These are phyloP conservation scores for Isaurus tuberculatus DNA, from an alignment of 92 coral and sea anemone species.

Conservation along the genomic window DNA sequence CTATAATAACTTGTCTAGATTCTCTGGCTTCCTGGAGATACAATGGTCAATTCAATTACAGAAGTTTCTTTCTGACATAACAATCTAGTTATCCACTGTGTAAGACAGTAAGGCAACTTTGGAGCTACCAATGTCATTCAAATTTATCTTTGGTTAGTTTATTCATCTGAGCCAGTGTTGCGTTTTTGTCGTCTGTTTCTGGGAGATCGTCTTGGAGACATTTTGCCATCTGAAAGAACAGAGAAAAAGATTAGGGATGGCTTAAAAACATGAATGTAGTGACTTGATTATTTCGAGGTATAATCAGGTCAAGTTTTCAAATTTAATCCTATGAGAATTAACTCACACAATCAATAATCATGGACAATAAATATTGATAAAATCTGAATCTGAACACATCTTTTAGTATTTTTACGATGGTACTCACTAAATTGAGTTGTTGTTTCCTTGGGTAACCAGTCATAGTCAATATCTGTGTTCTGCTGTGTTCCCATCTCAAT, in stretches of 20 bases:
- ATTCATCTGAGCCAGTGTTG: constrained; percentile 98
- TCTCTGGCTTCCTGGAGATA: constrained; percentile 27
- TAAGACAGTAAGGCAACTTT: not conserved
- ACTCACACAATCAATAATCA: too few relatives aligned
- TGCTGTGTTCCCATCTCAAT: constrained; percentile 98
- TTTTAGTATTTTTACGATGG: not conserved
- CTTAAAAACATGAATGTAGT: too few relatives aligned
- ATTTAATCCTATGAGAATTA: too few relatives aligned
- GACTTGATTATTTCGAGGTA: too few relatives aligned
- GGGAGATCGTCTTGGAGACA: constrained; percentile 98
- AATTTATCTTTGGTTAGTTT: constrained; percentile 18
- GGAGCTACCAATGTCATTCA: not conserved
- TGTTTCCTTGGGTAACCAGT: constrained; percentile 99
- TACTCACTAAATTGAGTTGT: constrained; percentile 94
- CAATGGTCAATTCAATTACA: not conserved
- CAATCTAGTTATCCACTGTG: not conserved
- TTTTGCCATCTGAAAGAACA: constrained; percentile 66
- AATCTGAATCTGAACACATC: not conserved
- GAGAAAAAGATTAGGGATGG: not conserved
- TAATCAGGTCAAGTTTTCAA: too few relatives aligned
- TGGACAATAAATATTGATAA: too few relatives aligned
- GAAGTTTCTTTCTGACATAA: not conserved
- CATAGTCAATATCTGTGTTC: constrained; percentile 91
- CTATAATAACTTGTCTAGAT: constrained; percentile 20
- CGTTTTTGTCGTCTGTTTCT: constrained; percentile 98